Conservation (phyloP, 2,888 invertebrate genomes). For the Tipula lateralis region DNA sequence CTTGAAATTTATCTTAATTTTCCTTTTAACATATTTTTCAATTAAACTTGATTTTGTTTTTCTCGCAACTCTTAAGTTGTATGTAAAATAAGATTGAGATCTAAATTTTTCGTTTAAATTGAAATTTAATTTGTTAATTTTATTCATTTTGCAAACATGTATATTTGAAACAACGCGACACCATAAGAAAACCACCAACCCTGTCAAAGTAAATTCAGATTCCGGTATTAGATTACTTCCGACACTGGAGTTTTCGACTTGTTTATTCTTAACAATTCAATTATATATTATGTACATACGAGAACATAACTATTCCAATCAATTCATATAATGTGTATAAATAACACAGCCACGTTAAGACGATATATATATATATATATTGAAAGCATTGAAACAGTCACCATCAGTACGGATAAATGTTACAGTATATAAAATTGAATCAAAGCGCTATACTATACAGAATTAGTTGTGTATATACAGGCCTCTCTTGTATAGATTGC, state of each 20-base stretch:
- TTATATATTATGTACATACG: neutral
- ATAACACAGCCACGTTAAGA: neutral
- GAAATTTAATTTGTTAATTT: neutral
- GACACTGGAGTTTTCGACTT: neutral
- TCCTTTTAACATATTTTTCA: neutral
- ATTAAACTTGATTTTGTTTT: neutral
- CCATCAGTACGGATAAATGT: neutral
- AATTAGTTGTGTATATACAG: neutral
- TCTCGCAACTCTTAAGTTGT: neutral
- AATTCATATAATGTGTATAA: neutral
- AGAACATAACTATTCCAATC: too few species aligned
- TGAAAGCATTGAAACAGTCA: neutral
- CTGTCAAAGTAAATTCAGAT: neutral
- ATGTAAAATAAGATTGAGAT: neutral
- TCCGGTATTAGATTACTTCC: neutral
- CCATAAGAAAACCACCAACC: neutral
- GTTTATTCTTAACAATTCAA: neutral
- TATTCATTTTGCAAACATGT: neutral
- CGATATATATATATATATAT: neutral
- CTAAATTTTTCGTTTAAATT: neutral
- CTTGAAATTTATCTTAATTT: conserved; percentile 8
- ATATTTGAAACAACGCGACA: neutral
- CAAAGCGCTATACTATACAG: neutral
- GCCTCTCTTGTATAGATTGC: neutral
- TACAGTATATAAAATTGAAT: neutral